Base-by-base conservation (phyloP, 35 echinoderm and acorn worm species). In the Eucidaris tribuloides region DNA sequence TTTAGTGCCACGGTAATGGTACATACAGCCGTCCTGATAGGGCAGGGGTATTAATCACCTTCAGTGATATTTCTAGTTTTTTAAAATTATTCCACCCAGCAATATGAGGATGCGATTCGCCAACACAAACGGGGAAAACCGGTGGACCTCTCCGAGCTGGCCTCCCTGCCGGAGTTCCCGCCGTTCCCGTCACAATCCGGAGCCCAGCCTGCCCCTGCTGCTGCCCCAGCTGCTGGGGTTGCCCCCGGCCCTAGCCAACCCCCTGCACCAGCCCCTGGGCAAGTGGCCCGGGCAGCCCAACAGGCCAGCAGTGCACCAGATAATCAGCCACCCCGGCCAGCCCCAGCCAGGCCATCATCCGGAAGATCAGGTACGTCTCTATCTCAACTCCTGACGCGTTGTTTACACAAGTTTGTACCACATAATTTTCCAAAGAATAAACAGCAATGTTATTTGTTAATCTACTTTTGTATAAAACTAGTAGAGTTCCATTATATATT, bases 61-160 rank as follows among this genome's bases (percentile, higher is more conserved):
- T n/a, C n/a, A n/a, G n/a, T n/a, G n/a, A n/a, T n/a, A n/a, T n/a
- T n/a, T n/a, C n/a, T n/a, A n/a, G n/a, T n/a, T n/a, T n/a, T n/a
- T n/a, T n/a, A n/a, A n/a, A n/a, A n/a, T n/a, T n/a, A n/a, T n/a
- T n/a, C n/a, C 34, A 82, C 38, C 14, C 77, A 93, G 90, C 91
- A 93, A 90, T 99, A 93, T 90, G 86, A 93, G 18, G 91, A 89
- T 61, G 83, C 96, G 31, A 88, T 99, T 4, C 89, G 92, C 74
- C 93, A 90, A 42, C 82, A 89, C 29, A 99, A 86, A 87, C 30
- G 65, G n/a, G 91, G 90, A 18, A 82, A 70, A 81, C 96, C 90
- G 34, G 87, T 99, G 23, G 81, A 90, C 25, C 92, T 93, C 61
- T 64, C 86, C 4, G 91, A 93, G 71, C 87, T 99, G 4, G 80